Percentiles rank a stretch among this genome's conserved stretches.
These are phyloP conservation scores for Pararge aegeria DNA, from an alignment of 1,140 invertebrate species.

Conservation along the genomic window DNA sequence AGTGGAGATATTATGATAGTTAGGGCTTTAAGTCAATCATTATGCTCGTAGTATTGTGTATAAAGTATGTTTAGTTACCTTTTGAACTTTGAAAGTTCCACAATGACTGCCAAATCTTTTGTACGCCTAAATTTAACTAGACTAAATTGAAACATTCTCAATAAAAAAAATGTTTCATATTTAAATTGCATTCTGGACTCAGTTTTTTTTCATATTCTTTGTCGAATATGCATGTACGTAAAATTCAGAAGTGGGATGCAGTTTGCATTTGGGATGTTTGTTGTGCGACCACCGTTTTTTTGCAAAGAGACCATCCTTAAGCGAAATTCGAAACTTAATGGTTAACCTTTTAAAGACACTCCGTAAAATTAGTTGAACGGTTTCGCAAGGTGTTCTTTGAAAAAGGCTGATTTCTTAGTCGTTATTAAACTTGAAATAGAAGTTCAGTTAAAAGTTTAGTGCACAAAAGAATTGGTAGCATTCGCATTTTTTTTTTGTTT, in stretches of 20 bases:
- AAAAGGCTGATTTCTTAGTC: neutral
- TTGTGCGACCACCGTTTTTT: no score
- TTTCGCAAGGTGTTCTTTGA: no score
- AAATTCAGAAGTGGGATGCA: neutral
- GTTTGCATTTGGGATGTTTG: neutral
- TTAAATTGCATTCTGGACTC: no score
- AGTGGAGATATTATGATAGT: conserved; percentile 62
- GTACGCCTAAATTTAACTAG: neutral
- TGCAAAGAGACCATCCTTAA: no score
- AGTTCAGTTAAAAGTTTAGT: neutral
- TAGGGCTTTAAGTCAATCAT: conserved; percentile 72
- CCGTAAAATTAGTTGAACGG: no score
- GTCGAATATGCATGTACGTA: no score
- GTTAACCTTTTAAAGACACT: no score
- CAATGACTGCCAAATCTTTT: neutral
- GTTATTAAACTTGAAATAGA: neutral
- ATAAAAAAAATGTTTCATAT: no score
- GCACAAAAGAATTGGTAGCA: conserved; percentile 16
- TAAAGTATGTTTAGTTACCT: conserved; percentile 75
- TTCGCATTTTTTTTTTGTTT: conserved; percentile 57
- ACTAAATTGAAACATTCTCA: neutral
- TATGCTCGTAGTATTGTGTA: conserved; percentile 59
- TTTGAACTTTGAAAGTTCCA: conserved; percentile 72
- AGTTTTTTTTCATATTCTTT: no score
- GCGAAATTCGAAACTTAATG: no score